Evolutionary conservation across 2,113 vertebrate species (phyloP).

Genomic region (Atlantisia rogersi): DNA sequence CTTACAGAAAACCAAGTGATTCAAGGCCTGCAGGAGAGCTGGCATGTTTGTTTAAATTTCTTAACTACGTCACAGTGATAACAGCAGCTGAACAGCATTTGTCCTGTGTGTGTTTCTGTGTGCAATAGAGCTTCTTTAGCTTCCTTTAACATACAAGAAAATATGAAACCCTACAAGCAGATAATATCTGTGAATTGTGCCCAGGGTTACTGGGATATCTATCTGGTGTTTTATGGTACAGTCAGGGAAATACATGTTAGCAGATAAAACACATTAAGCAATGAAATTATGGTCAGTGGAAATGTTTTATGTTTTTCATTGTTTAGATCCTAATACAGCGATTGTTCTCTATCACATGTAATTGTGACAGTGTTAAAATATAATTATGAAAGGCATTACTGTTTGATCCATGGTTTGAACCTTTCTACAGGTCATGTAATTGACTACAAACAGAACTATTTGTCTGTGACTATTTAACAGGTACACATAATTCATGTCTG

Average conservation of each 20-base stretch:
- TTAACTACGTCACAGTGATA: neutral
- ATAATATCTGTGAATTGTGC: neutral
- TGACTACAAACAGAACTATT: neutral
- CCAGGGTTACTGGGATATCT: neutral
- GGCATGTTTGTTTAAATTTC: neutral
- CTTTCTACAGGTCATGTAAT: neutral
- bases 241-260: neutral
- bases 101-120: neutral
- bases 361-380: neutral
- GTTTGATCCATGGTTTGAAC: neutral
- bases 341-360: neutral
- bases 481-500: neutral
- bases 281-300: neutral
- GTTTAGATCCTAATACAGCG: neutral
- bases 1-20: neutral
- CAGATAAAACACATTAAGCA: neutral
- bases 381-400: neutral
- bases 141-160: neutral
- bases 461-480: neutral
- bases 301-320: neutral
- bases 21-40: neutral
- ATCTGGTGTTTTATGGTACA: neutral
- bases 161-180: neutral
- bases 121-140: neutral
- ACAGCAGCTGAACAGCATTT: neutral